phyloP scores from a whole-genome alignment of 1,140 invertebrate genomes.

The Panagrolaimus sp. region DNA sequence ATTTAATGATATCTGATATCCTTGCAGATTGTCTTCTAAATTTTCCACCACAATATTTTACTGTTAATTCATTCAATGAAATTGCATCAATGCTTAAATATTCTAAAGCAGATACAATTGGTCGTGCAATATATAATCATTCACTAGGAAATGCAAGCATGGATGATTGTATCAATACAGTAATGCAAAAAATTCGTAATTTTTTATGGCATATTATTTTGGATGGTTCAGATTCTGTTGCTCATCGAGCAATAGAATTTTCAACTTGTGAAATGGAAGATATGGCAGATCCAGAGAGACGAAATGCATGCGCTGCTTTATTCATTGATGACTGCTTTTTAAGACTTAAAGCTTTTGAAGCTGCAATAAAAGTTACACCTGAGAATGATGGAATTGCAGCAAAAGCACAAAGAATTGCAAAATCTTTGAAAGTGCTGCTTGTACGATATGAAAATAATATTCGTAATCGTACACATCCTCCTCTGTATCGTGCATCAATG shows the following conservation, averaged over 20 bases:
- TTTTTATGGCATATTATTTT: not conserved
- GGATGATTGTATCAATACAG: too few relatives aligned
- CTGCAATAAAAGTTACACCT: not conserved
- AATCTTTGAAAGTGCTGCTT: not conserved
- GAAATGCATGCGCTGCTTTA: not conserved
- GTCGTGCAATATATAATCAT: not conserved
- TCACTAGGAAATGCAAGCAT: too few relatives aligned
- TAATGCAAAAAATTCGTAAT: too few relatives aligned
- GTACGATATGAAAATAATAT: conserved; percentile 3
- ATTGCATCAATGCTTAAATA: not conserved
- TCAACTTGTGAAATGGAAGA: conserved; percentile 10
- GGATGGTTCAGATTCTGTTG: not conserved
- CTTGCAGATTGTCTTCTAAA: not conserved
- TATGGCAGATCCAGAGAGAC: not conserved
- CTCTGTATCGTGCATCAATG: not conserved
- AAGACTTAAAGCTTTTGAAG: not conserved
- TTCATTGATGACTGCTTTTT: conserved; percentile 3
- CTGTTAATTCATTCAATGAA: conserved; percentile 10
- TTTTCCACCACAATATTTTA: not conserved
- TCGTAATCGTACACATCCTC: conserved; percentile 1
- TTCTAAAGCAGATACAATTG: not conserved
- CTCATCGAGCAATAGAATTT: conserved; percentile 7
- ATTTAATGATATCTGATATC: too few relatives aligned
- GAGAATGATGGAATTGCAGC: not conserved
- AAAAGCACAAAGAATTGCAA: conserved; percentile 1